These are phyloP conservation scores for Hucho hucho DNA, from an alignment of 2,113 vertebrate species.

Conservation along the genomic window DNA sequence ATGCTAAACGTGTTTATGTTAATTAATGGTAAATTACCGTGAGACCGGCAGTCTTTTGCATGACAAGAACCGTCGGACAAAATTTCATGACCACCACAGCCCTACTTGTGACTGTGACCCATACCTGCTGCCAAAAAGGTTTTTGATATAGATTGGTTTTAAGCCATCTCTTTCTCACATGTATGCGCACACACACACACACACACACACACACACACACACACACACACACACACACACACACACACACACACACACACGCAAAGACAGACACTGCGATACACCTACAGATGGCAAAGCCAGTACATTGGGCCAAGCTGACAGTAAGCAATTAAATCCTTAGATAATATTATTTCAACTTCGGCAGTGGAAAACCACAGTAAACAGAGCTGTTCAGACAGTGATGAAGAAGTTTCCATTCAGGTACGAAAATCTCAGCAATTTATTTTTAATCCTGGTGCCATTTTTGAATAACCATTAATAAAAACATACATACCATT, in stretches of 20 bases:
- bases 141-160: neutral
- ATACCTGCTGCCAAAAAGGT: neutral
- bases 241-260: neutral
- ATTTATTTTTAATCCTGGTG: no score
- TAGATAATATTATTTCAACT: neutral
- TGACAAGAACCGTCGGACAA: no score
- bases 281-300: neutral
- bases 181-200: neutral
- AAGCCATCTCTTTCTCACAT: neutral
- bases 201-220: no score
- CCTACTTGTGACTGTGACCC: conserved; percentile 2
- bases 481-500: no score
- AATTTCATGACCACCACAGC: no score
- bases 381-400: neutral
- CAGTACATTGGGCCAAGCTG: conserved; percentile 13
- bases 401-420: neutral
- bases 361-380: no score
- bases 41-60: no score
- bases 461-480: no score
- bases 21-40: no score
- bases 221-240: neutral
- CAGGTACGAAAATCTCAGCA: neutral
- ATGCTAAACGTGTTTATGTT: no score
- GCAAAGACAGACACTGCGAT: neutral
- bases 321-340: conserved; percentile 22